Percentiles rank a stretch among this genome's conserved stretches.
phyloP scores from a whole-genome alignment of 2,888 invertebrate species.

The Heteromurus nitidus region DNA sequence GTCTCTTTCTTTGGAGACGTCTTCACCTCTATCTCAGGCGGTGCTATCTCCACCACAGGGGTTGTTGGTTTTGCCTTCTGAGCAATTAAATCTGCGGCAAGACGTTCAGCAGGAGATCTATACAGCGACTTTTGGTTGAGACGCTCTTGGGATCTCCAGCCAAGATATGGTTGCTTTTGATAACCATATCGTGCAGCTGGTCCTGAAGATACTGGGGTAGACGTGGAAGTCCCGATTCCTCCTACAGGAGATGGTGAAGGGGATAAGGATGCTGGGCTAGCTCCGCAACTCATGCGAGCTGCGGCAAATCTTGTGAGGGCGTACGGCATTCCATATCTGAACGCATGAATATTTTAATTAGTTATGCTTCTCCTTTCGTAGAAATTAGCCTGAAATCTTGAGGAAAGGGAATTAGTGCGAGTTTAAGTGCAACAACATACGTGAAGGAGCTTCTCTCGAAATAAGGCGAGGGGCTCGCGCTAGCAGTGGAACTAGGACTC shows the following conservation, averaged over 20 bases:
- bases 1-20: constrained; percentile 64
- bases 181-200: constrained; percentile 76
- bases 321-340: constrained; percentile 73
- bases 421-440: constrained; percentile 57
- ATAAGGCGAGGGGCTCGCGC: constrained; percentile 72
- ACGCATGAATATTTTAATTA: constrained; percentile 22
- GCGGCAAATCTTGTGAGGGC: constrained; percentile 70
- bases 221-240: constrained; percentile 68
- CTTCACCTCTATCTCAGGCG: constrained; percentile 40
- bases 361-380: too few relatives aligned
- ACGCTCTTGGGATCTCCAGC: constrained; percentile 90
- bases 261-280: constrained; percentile 72
- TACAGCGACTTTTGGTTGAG: constrained; percentile 77
- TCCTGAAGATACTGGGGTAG: constrained; percentile 71
- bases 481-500: constrained; percentile 72
- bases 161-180: constrained; percentile 90
- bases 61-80: constrained; percentile 74
- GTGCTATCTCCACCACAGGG: constrained; percentile 35
- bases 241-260: constrained; percentile 73
- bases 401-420: neutral
- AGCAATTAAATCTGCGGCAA: constrained; percentile 87
- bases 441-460: constrained; percentile 73
- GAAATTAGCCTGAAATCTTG: too few relatives aligned
- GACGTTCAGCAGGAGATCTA: constrained; percentile 77
- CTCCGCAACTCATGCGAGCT: constrained; percentile 73